phyloP scores from a whole-genome alignment of 2,888 invertebrate species.

The Tachina fera region DNA sequence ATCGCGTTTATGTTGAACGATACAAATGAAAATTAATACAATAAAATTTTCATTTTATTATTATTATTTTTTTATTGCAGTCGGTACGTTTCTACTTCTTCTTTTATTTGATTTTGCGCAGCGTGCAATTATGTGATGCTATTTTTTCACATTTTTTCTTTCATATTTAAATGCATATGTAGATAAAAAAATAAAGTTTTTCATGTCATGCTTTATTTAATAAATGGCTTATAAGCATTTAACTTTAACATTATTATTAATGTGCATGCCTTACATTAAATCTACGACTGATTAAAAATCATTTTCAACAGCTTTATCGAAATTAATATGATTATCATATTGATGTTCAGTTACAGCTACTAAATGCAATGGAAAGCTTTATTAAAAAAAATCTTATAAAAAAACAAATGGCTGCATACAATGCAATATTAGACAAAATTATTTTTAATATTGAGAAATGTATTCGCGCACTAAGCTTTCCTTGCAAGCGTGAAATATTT shows the following conservation, averaged over 20 bases:
- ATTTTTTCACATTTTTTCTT: slow-evolving; percentile 21
- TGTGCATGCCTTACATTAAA: slow-evolving; percentile 36
- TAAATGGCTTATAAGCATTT: slow-evolving; percentile 52
- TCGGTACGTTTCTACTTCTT: slow-evolving; percentile 27
- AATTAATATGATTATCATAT: slow-evolving; percentile 8
- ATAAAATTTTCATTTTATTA: slow-evolving; percentile 38
- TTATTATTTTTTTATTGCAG: slow-evolving; percentile 13
- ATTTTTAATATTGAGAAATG: neutral
- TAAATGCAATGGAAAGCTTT: neutral
- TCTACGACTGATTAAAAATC: slow-evolving; percentile 24
- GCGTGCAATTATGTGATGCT: slow-evolving; percentile 52
- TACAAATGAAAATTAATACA: slow-evolving; percentile 53
- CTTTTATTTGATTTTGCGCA: slow-evolving; percentile 20
- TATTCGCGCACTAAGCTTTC: too few relatives aligned
- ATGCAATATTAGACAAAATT: neutral
- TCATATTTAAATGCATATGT: slow-evolving; percentile 61
- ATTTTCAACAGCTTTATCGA: slow-evolving; percentile 30
- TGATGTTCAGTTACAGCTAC: slow-evolving; percentile 10
- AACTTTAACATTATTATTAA: slow-evolving; percentile 28
- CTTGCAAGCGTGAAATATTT: too few relatives aligned
- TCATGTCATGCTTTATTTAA: slow-evolving; percentile 64
- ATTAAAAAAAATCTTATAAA: neutral
- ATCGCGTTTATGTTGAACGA: slow-evolving; percentile 45
- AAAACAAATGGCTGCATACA: neutral
- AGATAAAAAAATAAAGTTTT: slow-evolving; percentile 7